Evolutionary conservation across 2,113 vertebrate species (phyloP).

Genomic region (Neotragus moschatus): DNA sequence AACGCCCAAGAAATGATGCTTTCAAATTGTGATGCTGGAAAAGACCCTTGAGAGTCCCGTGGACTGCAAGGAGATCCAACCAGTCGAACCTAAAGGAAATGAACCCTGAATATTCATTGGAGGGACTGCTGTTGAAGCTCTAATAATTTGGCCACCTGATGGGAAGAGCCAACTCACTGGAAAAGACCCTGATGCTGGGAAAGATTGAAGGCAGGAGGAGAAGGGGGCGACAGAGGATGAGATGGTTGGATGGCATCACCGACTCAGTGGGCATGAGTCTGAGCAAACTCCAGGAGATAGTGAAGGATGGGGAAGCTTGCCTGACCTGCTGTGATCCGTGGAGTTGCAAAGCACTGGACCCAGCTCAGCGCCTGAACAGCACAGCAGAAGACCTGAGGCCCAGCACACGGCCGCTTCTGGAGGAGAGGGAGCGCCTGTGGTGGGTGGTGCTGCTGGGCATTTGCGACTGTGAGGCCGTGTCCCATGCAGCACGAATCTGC

Average conservation of each 20-base stretch:
- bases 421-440: rapidly evolving
- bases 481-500: background rate
- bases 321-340: background rate
- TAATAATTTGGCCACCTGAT: background rate
- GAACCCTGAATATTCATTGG: background rate
- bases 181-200: background rate
- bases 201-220: background rate
- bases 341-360: background rate
- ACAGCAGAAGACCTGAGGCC: background rate
- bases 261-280: background rate
- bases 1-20: background rate
- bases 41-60: background rate
- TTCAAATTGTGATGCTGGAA: background rate
- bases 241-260: background rate
- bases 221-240: background rate
- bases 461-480: background rate
- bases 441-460: background rate
- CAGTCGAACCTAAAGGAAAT: background rate
- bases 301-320: background rate
- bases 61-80: background rate
- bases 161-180: background rate
- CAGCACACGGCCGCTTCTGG: background rate
- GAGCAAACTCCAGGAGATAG: background rate
- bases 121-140: background rate
- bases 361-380: background rate